Conservation (phyloP, 2,113 vertebrate genomes). For the Penelope pileata region DNA sequence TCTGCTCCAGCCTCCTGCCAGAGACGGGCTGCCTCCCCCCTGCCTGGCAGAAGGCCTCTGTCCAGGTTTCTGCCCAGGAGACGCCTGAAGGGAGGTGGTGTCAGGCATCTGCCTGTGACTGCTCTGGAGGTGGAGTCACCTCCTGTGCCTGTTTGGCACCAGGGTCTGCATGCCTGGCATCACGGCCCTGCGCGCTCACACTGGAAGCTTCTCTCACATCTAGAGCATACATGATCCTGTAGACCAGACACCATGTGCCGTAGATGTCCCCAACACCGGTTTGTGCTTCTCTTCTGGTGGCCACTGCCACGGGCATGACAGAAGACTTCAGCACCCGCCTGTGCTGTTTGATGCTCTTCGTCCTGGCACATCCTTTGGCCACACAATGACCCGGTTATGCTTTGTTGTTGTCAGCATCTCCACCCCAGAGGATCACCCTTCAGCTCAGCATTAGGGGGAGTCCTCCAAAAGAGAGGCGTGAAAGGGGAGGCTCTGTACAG, state of each 20-base stretch:
- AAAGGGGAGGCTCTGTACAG: background rate
- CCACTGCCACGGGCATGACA: accelerated
- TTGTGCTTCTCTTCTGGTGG: background rate
- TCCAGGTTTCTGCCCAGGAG: background rate
- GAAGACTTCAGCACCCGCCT: background rate
- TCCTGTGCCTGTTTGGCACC: no score
- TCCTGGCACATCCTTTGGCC: background rate
- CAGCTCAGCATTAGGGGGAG: background rate
- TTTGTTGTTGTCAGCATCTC: conserved; percentile 42
- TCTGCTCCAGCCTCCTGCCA: no score
- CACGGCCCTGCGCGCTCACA: accelerated
- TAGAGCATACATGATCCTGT: background rate
- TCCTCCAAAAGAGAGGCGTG: background rate
- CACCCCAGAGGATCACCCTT: conserved; percentile 40
- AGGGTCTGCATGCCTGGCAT: background rate
- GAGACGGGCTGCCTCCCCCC: background rate
- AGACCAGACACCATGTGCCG: no score
- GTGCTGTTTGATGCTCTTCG: background rate
- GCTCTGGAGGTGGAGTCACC: background rate
- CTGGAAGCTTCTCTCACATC: accelerated
- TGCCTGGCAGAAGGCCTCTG: background rate
- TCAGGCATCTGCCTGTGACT: background rate
- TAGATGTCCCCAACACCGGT: background rate
- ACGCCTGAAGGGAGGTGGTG: background rate
- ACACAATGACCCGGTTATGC: background rate